Conservation (phyloP, 2,113 vertebrate genomes). For the Hemiprocne comata region DNA sequence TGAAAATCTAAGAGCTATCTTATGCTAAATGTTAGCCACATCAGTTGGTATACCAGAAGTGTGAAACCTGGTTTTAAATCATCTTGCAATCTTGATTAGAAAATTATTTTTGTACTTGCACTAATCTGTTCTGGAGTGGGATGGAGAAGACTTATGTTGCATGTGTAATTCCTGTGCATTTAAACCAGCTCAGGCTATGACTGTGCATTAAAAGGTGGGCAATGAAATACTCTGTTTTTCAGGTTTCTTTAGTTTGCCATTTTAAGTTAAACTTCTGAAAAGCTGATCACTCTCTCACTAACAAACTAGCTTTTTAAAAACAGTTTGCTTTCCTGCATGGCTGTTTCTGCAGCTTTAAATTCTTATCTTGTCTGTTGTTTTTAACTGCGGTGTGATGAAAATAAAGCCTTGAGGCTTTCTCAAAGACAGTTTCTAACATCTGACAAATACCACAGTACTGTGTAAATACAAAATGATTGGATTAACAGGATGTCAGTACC, state of each 20-base stretch:
- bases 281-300: neutral
- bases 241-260: neutral
- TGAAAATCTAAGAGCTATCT: neutral
- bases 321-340: neutral
- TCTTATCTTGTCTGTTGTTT: neutral
- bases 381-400: neutral
- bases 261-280: slow-evolving; percentile 20
- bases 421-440: neutral
- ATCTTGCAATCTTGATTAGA: neutral
- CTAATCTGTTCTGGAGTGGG: neutral
- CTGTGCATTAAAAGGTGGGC: neutral
- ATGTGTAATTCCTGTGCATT: neutral
- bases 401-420: neutral
- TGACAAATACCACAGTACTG: neutral
- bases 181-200: neutral
- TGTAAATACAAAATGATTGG: neutral
- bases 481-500: neutral
- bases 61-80: neutral
- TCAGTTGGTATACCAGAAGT: neutral
- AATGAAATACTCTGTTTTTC: neutral
- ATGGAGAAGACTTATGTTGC: neutral
- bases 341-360: neutral
- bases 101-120: neutral
- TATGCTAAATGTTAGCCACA: neutral
- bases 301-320: neutral